Base-by-base conservation (phyloP, 2,888 invertebrate species). In the Patella depressa region DNA sequence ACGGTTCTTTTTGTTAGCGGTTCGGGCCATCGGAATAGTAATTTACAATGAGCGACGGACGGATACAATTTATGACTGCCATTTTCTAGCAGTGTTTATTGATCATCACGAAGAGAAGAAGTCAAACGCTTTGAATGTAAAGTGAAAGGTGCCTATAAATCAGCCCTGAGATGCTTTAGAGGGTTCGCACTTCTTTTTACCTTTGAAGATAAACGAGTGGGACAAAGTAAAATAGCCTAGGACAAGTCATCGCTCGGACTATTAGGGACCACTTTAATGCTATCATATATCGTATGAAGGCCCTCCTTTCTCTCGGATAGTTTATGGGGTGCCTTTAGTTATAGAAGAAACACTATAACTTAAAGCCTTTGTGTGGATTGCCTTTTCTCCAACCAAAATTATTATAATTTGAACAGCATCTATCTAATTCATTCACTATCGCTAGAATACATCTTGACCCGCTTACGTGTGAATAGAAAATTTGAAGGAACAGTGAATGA, bases 241-340 rank as follows among this genome's bases (percentile, higher is more conserved):
- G 19, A 65, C 19, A 65, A 65, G 65, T 19, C 65, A 65, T 24
- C 65, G 65, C 65, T 65, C 24, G 65, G 65, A 19, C 24, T 65
- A 65, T 65, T 65, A 65, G 65, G 24, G 65, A 24, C 65, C 65
- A 65, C 65, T 65, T 65, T 24, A 65, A 65, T 65, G 24, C 65
- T 65, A 65, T 65, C 65, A 65, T 24, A 65, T 65, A 24, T 65
- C 65, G 65, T 65, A 65, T 65, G 65, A 65, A 65, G 65, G 65
- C 19, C 24, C 65, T 45, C 65, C 15, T 24, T 65, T 65, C 65
- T 65, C 65, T 19, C 9, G 14, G 24, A 65, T 65, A 24, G 65
- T 65, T 65, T 65, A 65, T 65, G 65, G 24, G 65, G 11, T 65
- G 24, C 19, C 65, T 65, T 19, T 65, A 65, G n/a, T 65, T 65